Evolutionary conservation across 1,140 invertebrate genomes (phyloP), one percentile per base, ranked within the genome.

Genomic region (Habropoda laboriosa): DNA sequence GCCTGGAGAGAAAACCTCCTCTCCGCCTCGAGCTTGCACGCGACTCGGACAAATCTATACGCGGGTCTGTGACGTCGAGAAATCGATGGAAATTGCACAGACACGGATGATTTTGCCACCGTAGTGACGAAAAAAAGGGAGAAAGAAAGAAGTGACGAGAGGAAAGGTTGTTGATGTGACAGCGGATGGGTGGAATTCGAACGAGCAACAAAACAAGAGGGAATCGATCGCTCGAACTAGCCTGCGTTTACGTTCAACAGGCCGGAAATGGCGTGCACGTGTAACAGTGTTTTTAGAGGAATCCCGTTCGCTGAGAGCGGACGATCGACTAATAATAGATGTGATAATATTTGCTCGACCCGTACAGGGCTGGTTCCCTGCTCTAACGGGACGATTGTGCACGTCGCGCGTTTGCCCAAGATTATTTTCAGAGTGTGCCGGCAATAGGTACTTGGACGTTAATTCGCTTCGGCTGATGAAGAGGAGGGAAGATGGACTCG

Each of bases 321-420:
- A 45, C 70, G 47, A 73, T 73, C 47, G 68, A 72, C 77, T 79
- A 79, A 79, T 79, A 79, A 79, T 79, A 79, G 77, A 72, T 38
- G 68, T 24, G 77, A 72, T 79, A 79, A 79, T 79, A 79, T 79
- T 79, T 73, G 77, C 77, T 45, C 49, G 24, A 30, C 35, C 18
- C 32, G 24, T 35, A 45, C 40, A 30, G 24, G 24, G 57, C 32
- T 61, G n/a, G 76, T 47, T 61, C 24, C 16, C 27, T 66, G 24
- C 10, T 13, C 42, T 16, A 47, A 47, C 63, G 7, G 42, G 27
- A 18, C 45, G 66, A 32, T 60, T 35, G 45, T 38, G 21, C 30
- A 49, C 16, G 24, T 27, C 67, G 13, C 40, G 49, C 38, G 18
- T 53, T 72, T 32, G 40, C 27, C 51, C 0, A 64, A 24, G 45